Percentiles rank a stretch among this genome's conserved stretches.
phyloP scores from a whole-genome alignment of 2,797 vertebrate species.

The Centroberyx gerrardi region DNA sequence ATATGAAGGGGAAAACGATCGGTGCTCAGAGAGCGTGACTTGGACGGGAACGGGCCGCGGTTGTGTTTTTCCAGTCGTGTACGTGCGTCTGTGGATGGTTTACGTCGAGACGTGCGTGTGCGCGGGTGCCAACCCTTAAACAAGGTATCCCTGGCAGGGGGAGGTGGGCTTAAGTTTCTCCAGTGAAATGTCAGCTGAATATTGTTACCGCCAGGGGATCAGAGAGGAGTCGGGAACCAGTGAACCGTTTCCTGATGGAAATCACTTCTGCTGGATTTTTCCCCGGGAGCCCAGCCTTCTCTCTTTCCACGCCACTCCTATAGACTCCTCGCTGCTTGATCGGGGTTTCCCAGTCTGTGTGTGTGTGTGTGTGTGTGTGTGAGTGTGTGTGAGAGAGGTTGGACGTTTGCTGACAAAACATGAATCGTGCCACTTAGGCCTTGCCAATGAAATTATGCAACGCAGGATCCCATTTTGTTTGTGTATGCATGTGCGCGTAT shows the following conservation, averaged over 20 bases:
- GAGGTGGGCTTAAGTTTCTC: conserved; percentile 68
- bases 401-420: conserved; percentile 41
- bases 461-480: conserved; percentile 14
- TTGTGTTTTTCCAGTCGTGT: conserved; percentile 66
- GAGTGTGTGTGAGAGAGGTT: background rate
- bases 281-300: conserved; percentile 21
- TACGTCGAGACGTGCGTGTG: conserved; percentile 32
- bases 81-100: conserved; percentile 52
- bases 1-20: conserved; percentile 28
- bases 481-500: conserved; percentile 21
- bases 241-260: conserved; percentile 69
- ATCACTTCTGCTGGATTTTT: conserved; percentile 64
- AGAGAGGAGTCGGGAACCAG: conserved; percentile 70
- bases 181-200: conserved; percentile 77
- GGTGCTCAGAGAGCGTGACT: conserved; percentile 54
- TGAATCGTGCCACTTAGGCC: conserved; percentile 27
- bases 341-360: conserved; percentile 36
- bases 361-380: conserved; percentile 19
- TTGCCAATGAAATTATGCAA: conserved; percentile 56
- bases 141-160: conserved; percentile 69
- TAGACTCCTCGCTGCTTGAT: conserved; percentile 40
- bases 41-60: conserved; percentile 49
- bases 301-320: conserved; percentile 57
- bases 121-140: conserved; percentile 43
- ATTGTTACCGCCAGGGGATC: conserved; percentile 74